Conservation (phyloP, 2,888 invertebrate species). For the Drosophila hamatofila region DNA sequence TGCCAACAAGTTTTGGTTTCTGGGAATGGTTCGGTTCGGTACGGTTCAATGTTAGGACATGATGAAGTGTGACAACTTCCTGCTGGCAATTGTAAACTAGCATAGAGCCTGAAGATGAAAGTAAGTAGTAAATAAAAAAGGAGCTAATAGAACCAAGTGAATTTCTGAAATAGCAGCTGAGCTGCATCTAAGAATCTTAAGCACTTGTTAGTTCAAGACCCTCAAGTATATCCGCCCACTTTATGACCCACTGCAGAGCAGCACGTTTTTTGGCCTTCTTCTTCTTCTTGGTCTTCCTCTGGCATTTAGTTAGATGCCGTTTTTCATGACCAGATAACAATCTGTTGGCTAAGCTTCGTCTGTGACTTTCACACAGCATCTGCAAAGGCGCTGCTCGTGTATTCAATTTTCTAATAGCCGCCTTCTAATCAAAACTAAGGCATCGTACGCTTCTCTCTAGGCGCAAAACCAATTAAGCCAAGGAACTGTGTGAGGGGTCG, state of each 20-base stretch:
- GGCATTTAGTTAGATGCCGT: conserved; percentile 29
- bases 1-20: conserved; percentile 33
- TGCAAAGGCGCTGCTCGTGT: conserved; percentile 42
- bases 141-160: background rate
- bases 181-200: background rate
- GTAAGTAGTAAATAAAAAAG: background rate
- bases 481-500: conserved; percentile 25
- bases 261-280: conserved; percentile 30
- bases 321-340: conserved; percentile 57
- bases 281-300: background rate
- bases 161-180: background rate
- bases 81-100: conserved; percentile 32
- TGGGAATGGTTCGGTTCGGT: conserved; percentile 12
- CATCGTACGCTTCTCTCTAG: conserved; percentile 63
- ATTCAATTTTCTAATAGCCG: conserved; percentile 79
- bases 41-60: background rate
- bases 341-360: conserved; percentile 36
- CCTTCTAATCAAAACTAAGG: conserved; percentile 76
- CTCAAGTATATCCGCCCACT: conserved; percentile 13
- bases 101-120: conserved; percentile 1
- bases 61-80: conserved; percentile 47
- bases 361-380: conserved; percentile 50
- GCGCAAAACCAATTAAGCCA: conserved; percentile 79
- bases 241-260: conserved; percentile 53
- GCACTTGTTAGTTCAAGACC: conserved; percentile 27